Conservation (phyloP, 2,888 invertebrate species). For the Choristoneura rosaceana region DNA sequence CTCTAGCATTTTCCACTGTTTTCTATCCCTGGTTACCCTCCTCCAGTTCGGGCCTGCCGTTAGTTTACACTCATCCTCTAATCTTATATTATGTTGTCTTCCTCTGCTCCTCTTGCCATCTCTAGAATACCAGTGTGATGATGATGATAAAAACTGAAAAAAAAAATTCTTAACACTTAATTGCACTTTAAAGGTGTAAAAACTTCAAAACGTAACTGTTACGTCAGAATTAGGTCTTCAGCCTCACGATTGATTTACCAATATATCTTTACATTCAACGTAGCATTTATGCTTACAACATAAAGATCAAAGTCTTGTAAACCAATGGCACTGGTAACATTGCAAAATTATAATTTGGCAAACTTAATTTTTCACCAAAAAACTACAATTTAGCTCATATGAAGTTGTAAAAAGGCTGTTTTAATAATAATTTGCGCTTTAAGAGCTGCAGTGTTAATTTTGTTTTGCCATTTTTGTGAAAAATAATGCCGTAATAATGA, state of each 20-base stretch:
- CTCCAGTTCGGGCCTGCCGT: too few relatives aligned
- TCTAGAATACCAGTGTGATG: too few relatives aligned
- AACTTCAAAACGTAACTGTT: conserved; percentile 4
- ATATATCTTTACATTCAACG: background rate
- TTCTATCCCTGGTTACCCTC: too few relatives aligned
- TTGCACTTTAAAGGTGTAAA: background rate
- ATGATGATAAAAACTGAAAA: background rate
- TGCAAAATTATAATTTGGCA: background rate
- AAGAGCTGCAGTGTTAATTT: too few relatives aligned
- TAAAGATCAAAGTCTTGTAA: background rate
- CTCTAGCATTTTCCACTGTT: too few relatives aligned
- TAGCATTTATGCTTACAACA: background rate
- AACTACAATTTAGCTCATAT: background rate
- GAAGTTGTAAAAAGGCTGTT: too few relatives aligned
- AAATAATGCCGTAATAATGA: conserved; percentile 5
- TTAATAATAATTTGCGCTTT: background rate
- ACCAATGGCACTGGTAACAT: background rate
- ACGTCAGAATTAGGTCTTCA: conserved; percentile 29
- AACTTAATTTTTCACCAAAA: background rate
- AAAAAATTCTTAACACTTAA: background rate
- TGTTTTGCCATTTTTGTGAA: background rate
- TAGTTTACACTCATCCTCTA: too few relatives aligned
- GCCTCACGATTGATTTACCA: conserved; percentile 24
- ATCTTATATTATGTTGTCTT: too few relatives aligned
- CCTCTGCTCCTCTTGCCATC: too few relatives aligned